Evolutionary conservation across 2,888 invertebrate genomes (phyloP).

Genomic region (Habroteleia sp.): DNA sequence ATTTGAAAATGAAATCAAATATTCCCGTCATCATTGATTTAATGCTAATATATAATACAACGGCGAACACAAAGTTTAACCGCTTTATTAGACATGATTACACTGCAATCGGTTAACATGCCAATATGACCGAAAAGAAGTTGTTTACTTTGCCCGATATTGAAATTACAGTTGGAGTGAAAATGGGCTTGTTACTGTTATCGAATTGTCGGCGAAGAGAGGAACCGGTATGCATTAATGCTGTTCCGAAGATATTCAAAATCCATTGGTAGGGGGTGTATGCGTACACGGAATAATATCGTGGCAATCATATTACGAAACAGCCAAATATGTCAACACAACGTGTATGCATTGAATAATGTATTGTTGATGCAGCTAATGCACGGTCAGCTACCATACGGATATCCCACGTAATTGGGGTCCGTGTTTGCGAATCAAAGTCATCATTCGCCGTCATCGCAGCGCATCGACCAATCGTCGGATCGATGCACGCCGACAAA

Average conservation of each 20-base stretch:
- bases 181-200: conserved; percentile 48
- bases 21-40: conserved; percentile 29
- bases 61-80: conserved; percentile 14
- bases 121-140: conserved; percentile 33
- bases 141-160: conserved; percentile 50
- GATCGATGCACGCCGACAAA: conserved; percentile 67
- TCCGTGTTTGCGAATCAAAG: conserved; percentile 81
- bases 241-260: conserved; percentile 59
- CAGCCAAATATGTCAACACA: conserved; percentile 76
- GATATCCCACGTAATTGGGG: conserved; percentile 78
- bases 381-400: conserved; percentile 78
- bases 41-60: conserved; percentile 22
- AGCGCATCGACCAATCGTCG: conserved; percentile 70
- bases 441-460: conserved; percentile 78
- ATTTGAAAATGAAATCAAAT: conserved; percentile 2
- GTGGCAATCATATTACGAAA: conserved; percentile 79
- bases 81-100: conserved; percentile 40
- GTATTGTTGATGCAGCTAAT: conserved; percentile 81
- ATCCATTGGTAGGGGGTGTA: conserved; percentile 55
- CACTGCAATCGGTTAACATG: conserved; percentile 13
- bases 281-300: conserved; percentile 75
- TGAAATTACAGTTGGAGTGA: conserved; percentile 52
- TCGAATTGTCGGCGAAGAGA: conserved; percentile 16
- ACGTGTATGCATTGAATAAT: conserved; percentile 78
- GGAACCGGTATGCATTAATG: conserved; percentile 45